Conservation (phyloP, 1,140 invertebrate species). For the Metopolophium dirhodum region DNA sequence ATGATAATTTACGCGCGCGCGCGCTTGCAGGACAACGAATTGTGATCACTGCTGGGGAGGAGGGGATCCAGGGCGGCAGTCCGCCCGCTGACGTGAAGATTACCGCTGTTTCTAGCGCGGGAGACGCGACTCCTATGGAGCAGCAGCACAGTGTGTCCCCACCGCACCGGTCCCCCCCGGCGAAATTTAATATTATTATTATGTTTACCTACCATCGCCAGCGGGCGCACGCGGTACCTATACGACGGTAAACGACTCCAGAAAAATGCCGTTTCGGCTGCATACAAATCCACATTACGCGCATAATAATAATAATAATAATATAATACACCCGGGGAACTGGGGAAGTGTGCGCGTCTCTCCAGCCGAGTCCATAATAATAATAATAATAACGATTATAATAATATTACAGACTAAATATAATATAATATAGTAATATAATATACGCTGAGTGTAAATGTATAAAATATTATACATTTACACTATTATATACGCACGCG, state of each 20-base stretch:
- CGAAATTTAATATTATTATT: not conserved
- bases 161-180: not conserved
- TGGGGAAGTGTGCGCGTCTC: not conserved
- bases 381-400: not conserved
- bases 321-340: no score
- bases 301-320: not conserved
- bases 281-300: not conserved
- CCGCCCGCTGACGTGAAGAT: not conserved
- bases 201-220: not conserved
- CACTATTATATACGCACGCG: not conserved
- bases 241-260: not conserved
- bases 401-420: constrained; percentile 12
- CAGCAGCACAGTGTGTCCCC: not conserved
- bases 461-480: no score
- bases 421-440: no score
- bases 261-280: constrained; percentile 11
- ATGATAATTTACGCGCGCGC: not conserved
- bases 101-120: not conserved
- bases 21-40: not conserved
- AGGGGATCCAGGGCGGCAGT: no score
- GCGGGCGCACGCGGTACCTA: no score
- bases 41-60: not conserved
- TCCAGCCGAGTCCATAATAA: not conserved
- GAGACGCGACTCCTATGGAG: not conserved
- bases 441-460: no score